Evolutionary conservation across 2,888 invertebrate genomes (phyloP).

Genomic region (Drosophila fungiperda): DNA sequence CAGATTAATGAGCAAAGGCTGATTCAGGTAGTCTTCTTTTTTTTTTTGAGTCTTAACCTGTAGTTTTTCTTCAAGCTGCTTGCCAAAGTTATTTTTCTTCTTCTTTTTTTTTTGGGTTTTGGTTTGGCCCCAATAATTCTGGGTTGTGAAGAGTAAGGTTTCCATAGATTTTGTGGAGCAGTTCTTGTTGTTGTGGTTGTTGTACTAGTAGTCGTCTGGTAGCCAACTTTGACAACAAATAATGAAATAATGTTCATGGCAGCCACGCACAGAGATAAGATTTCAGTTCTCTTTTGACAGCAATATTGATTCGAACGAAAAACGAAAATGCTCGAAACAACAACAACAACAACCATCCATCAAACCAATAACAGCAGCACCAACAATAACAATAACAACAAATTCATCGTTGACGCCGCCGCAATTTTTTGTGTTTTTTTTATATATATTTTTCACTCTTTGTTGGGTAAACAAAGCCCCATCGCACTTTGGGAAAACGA

Average conservation of each 20-base stretch:
- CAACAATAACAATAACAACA: constrained; percentile 20
- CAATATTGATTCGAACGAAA: constrained; percentile 76
- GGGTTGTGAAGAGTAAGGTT: constrained; percentile 1
- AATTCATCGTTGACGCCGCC: constrained; percentile 29
- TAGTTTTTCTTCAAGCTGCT: constrained; percentile 11
- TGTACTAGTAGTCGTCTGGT: constrained; percentile 50
- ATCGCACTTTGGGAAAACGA: constrained; percentile 50
- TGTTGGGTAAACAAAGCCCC: constrained; percentile 74
- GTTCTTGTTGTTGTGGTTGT: constrained; percentile 5
- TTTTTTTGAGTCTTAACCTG: constrained; percentile 28
- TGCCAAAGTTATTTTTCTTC: constrained; percentile 19
- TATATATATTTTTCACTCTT: constrained; percentile 39
- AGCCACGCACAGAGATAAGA: constrained; percentile 66
- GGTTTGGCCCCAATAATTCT: constrained; percentile 38
- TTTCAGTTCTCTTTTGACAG: constrained; percentile 72
- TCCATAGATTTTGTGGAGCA: not conserved
- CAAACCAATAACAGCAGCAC: constrained; percentile 30
- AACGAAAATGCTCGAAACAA: constrained; percentile 30
- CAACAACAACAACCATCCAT: constrained; percentile 20
- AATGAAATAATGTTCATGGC: constrained; percentile 78
- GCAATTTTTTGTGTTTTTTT: constrained; percentile 51
- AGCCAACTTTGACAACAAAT: constrained; percentile 77
- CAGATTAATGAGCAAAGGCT: constrained; percentile 53
- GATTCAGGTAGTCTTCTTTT: constrained; percentile 31
- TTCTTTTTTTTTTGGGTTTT: not conserved